phyloP scores from a whole-genome alignment of 2,113 vertebrate genomes.

The Gopherus evgoodei region DNA sequence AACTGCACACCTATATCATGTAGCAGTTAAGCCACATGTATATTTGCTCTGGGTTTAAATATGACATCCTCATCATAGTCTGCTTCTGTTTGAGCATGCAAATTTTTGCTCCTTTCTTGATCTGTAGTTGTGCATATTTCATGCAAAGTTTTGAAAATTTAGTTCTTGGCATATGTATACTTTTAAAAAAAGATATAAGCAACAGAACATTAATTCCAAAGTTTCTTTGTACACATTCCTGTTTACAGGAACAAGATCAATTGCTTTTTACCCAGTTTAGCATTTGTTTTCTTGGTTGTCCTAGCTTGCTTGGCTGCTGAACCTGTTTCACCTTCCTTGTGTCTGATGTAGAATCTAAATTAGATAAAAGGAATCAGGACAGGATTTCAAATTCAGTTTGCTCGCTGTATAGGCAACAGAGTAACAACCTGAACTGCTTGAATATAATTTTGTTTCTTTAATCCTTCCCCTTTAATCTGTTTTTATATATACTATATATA shows the following conservation, averaged over 20 bases:
- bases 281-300: conserved; percentile 29
- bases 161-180: neutral
- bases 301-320: conserved; percentile 36
- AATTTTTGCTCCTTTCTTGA: neutral
- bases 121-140: neutral
- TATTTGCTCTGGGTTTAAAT: neutral
- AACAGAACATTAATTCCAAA: neutral
- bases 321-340: conserved; percentile 49
- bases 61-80: accelerated
- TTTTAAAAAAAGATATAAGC: neutral
- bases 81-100: neutral
- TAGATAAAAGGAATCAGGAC: conserved; percentile 58
- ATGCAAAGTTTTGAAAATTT: neutral
- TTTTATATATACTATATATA: conserved; percentile 56
- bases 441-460: conserved; percentile 61
- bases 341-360: conserved; percentile 62
- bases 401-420: neutral
- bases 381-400: conserved; percentile 63
- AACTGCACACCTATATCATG: accelerated
- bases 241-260: neutral
- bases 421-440: conserved; percentile 48
- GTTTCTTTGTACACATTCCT: neutral
- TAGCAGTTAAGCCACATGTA: neutral
- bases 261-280: conserved; percentile 33
- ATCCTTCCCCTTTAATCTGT: conserved; percentile 66